phyloP scores from a whole-genome alignment of 2,797 vertebrate species.

The Phoebastria nigripes region DNA sequence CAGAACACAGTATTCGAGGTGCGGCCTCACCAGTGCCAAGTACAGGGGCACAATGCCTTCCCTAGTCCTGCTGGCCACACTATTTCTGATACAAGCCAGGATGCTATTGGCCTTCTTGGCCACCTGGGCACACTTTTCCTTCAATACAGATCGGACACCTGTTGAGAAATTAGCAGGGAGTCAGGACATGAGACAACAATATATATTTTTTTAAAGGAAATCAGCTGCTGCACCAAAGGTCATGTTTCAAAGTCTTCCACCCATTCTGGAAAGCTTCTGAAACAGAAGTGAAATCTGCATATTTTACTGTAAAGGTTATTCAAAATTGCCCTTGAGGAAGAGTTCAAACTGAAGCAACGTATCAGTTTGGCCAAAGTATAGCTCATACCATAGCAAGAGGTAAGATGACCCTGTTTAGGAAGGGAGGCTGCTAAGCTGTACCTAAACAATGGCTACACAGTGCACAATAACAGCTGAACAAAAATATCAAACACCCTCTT shows the following conservation, averaged over 20 bases:
- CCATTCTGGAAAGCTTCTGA: background rate
- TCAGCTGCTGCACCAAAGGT: background rate
- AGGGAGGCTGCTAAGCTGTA: background rate
- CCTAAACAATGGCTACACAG: background rate
- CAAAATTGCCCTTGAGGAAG: background rate
- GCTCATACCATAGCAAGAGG: background rate
- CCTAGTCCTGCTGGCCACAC: background rate
- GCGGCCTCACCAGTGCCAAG: background rate
- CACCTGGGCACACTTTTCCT: background rate
- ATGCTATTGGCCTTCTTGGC: background rate
- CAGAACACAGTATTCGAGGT: rapidly evolving
- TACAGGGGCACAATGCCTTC: background rate
- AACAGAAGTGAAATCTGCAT: background rate
- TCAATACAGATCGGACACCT: background rate
- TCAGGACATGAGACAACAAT: background rate
- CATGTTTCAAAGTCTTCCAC: background rate
- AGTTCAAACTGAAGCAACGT: background rate
- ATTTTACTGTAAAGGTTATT: background rate
- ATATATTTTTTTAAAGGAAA: background rate
- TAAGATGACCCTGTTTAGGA: background rate
- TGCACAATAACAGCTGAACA: background rate
- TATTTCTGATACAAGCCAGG: background rate
- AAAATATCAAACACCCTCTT: background rate
- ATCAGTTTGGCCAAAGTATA: background rate
- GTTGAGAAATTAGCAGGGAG: background rate